Conservation (phyloP, 2,113 vertebrate species). For the Corydoras sp. region DNA sequence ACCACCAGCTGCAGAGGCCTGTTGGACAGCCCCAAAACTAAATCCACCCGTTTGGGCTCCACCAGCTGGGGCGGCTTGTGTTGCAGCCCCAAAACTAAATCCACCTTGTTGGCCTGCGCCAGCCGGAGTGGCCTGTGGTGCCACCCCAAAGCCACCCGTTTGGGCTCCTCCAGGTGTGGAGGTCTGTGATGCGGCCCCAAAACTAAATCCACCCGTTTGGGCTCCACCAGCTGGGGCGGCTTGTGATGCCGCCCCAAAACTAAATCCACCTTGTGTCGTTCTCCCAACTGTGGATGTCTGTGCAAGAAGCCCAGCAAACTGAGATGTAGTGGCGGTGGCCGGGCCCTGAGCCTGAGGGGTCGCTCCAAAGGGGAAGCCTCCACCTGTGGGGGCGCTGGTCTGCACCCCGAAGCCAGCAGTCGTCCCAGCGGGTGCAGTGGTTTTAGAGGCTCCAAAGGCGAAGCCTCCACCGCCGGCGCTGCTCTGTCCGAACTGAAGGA, state of each 20-base stretch:
- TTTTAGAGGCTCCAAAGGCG: slow-evolving; percentile 63
- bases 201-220: slow-evolving; percentile 65
- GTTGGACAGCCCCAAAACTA: too few species aligned
- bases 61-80: too few species aligned
- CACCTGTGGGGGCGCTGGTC: slow-evolving; percentile 57
- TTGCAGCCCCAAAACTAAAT: too few species aligned
- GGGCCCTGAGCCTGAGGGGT: slow-evolving; percentile 40
- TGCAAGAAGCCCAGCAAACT: slow-evolving; percentile 60
- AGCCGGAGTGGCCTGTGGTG: too few species aligned
- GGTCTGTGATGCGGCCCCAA: slow-evolving; percentile 63
- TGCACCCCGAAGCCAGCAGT: slow-evolving; percentile 56
- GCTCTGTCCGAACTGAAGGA: slow-evolving; percentile 71
- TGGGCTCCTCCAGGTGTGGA: slow-evolving; percentile 43
- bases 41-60: too few species aligned
- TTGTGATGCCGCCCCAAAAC: slow-evolving; percentile 47
- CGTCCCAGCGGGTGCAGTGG: slow-evolving; percentile 46
- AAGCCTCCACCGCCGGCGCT: slow-evolving; percentile 63
- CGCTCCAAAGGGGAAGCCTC: slow-evolving; percentile 67
- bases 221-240: slow-evolving; percentile 45
- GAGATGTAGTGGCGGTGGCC: slow-evolving; percentile 41
- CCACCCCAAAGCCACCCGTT: too few species aligned
- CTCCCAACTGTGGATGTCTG: slow-evolving; percentile 32
- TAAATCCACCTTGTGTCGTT: slow-evolving; percentile 50
- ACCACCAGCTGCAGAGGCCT: too few species aligned
- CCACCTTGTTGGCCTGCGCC: too few species aligned